A percentile compares a stretch with the other conserved stretches of the same genome.
Evolutionary conservation across 92 coral and sea anemone species (phyloP).

Genomic region (Epizoanthus illoricatus): DNA sequence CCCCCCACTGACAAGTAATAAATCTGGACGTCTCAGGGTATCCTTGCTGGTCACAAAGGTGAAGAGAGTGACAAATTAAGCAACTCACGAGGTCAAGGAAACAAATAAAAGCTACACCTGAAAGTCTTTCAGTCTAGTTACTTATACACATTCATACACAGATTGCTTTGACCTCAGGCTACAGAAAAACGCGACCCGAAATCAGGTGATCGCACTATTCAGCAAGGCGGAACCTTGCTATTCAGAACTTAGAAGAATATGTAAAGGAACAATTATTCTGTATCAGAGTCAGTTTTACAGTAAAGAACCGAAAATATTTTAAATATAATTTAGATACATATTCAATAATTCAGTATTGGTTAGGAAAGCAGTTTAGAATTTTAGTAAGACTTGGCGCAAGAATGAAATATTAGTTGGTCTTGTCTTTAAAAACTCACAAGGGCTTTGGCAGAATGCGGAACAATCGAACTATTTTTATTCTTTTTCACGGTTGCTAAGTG

Average conservation of each 20-base stretch:
- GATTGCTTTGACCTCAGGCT: too few species aligned
- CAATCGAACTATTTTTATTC: background rate
- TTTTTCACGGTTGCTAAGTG: slow-evolving; percentile 27
- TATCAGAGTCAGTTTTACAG: too few species aligned
- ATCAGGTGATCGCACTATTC: too few species aligned
- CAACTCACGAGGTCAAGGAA: slow-evolving; percentile 3
- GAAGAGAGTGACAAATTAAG: slow-evolving; percentile 1
- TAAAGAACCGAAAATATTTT: too few species aligned
- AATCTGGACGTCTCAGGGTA: slow-evolving; percentile 22
- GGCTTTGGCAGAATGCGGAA: background rate
- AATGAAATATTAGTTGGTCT: background rate
- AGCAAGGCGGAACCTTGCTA: too few species aligned
- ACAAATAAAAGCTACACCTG: background rate
- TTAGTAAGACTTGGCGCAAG: background rate
- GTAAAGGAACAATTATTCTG: too few species aligned
- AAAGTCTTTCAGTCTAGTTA: background rate
- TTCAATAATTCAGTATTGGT: too few species aligned
- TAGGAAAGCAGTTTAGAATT: too few species aligned
- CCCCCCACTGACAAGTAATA: slow-evolving; percentile 11
- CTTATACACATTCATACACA: background rate
- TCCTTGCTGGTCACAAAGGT: background rate
- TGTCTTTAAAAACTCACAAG: background rate
- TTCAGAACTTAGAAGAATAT: too few species aligned
- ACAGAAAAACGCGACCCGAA: too few species aligned
- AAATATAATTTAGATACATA: too few species aligned